A percentile compares a stretch with the other conserved stretches of the same genome.
Conservation (phyloP, 2,888 invertebrate species). For the Spodoptera exigua region DNA sequence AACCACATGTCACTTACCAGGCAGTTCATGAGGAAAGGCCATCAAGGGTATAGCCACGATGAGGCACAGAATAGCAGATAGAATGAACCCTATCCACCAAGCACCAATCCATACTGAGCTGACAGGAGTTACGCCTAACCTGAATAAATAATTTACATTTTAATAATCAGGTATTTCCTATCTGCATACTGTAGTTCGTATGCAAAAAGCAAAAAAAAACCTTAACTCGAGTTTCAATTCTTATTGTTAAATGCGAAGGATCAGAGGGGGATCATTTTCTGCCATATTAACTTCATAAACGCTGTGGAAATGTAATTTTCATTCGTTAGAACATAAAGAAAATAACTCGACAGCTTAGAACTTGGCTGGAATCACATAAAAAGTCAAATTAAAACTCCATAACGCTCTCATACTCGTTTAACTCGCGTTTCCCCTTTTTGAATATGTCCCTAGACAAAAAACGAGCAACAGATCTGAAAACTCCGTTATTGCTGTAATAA, state of each 20-base stretch:
- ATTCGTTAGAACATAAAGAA: conserved; percentile 24
- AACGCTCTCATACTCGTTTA: conserved; percentile 27
- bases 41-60: conserved; percentile 92
- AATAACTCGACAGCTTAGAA: conserved; percentile 29
- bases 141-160: conserved; percentile 67
- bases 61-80: conserved; percentile 91
- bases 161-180: too few relatives aligned
- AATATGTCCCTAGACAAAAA: conserved; percentile 48
- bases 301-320: conserved; percentile 19
- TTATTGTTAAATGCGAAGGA: too few relatives aligned
- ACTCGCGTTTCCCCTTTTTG: conserved; percentile 26
- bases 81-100: conserved; percentile 95
- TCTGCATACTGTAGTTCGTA: too few relatives aligned
- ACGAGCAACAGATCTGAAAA: conserved; percentile 38
- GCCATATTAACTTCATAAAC: conserved; percentile 26
- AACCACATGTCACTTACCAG: conserved; percentile 83
- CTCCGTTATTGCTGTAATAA: conserved; percentile 48
- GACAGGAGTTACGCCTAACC: conserved; percentile 91
- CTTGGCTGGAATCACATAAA: conserved; percentile 32
- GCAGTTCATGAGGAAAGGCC: conserved; percentile 93
- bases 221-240: too few relatives aligned
- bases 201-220: too few relatives aligned
- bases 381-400: conserved; percentile 35
- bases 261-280: conserved; percentile 7
- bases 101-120: conserved; percentile 95